Base-by-base conservation (phyloP, 2,888 invertebrate genomes). In the Lamellibrachia columna region DNA sequence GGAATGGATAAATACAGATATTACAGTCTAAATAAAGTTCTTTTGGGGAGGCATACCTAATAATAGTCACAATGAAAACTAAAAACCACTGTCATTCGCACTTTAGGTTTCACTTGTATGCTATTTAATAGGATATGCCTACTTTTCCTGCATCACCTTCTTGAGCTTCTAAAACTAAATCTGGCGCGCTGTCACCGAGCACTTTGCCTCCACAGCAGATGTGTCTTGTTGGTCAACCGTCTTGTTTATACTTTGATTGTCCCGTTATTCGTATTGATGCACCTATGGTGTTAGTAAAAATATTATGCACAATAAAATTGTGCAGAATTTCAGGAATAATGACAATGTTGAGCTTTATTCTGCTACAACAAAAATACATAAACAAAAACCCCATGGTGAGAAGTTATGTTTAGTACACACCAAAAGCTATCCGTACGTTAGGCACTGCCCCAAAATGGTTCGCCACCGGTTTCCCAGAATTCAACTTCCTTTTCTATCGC, bases 401-500 rank as follows among this genome's bases (percentile, higher is more conserved):
- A 40, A 40, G 40, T 40, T 40, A 40, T 40, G 40, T 40, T 40
- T 40, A 40, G 40, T 40, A 40, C 40, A 40, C 40, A 40, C 0
- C 40, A 40, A 22, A 1, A 75, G 4, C 75, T 75, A 75, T 75
- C 75, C 75, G 75, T n/a, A 75, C 22, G 6, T 75, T 75, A 75
- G 75, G 75, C 75, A 75, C 22, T 6, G 0, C 22, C 75, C 22
- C 15, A 75, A 75, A 75, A 9, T 55, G 9, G 1, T n/a, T 75
- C 75, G 75, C 75, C 75, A 75, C 22, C 15, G 75, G 6, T 75
- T 75, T 75, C 75, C 75, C 75, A 75, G 75, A 75, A 75, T 75
- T 75, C 75, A 75, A 75, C 75, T 75, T 75, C 75, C 75, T 75
- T 75, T 75, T 75, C 75, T 75, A 75, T 75, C 15, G 75, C 75